Evolutionary conservation across 2,888 invertebrate species (phyloP).

Genomic region (Eumerus sabulonum): DNA sequence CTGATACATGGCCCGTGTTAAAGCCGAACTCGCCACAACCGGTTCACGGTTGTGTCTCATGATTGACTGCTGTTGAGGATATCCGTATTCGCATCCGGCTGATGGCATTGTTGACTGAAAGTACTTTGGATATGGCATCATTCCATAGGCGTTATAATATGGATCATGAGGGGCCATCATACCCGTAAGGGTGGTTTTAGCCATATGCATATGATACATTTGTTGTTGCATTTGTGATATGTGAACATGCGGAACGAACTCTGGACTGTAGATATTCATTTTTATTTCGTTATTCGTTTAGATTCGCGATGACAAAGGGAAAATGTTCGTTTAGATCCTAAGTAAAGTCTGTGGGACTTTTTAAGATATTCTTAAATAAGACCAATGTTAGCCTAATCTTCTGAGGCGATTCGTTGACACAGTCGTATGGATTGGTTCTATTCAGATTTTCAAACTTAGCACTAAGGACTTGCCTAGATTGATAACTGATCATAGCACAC

Average conservation of each 20-base stretch:
- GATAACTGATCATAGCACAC: constrained; percentile 60
- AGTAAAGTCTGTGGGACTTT: constrained; percentile 60
- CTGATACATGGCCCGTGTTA: too few relatives aligned
- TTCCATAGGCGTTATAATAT: constrained; percentile 12
- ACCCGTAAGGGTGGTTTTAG: too few relatives aligned
- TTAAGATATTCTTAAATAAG: constrained; percentile 39
- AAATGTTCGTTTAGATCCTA: constrained; percentile 33
- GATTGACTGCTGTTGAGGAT: too few relatives aligned
- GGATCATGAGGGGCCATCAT: constrained; percentile 12
- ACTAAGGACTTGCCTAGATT: constrained; percentile 44
- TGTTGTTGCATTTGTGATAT: too few relatives aligned
- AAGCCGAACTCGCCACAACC: too few relatives aligned
- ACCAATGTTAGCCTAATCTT: constrained; percentile 45
- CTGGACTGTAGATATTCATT: constrained; percentile 58
- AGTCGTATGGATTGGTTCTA: constrained; percentile 10
- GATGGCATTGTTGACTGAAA: constrained; percentile 45
- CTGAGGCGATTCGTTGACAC: constrained; percentile 35
- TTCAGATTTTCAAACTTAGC: constrained; percentile 24
- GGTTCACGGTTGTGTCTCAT: too few relatives aligned
- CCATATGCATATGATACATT: too few relatives aligned
- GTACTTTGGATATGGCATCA: constrained; percentile 3
- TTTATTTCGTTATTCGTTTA: constrained; percentile 3
- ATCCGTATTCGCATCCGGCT: neutral
- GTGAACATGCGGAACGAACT: constrained; percentile 41
- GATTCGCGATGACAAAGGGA: constrained; percentile 22